Conservation (phyloP, 2,888 invertebrate genomes). For the Pyralis farinalis region DNA sequence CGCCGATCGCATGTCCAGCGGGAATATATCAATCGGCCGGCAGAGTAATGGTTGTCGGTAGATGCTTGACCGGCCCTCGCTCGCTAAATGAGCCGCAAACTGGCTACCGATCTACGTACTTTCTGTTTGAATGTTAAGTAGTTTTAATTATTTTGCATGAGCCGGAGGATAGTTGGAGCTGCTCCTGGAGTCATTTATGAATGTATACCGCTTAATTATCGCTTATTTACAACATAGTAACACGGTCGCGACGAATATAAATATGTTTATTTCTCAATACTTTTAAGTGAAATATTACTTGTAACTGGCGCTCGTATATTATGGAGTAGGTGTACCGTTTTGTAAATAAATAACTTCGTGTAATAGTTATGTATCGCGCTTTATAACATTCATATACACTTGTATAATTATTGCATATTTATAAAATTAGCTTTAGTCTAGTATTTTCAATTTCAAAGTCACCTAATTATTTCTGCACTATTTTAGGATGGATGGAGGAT, state of each 20-base stretch:
- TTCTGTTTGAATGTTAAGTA: conserved; percentile 76
- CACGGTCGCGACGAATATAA: conserved; percentile 43
- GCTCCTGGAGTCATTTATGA: conserved; percentile 59
- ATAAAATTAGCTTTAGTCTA: too few relatives aligned
- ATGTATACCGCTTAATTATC: conserved; percentile 29
- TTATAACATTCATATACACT: too few relatives aligned
- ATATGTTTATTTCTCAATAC: conserved; percentile 40
- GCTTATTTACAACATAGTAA: conserved; percentile 37
- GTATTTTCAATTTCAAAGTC: too few relatives aligned
- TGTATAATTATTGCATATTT: too few relatives aligned
- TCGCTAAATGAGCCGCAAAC: conserved; percentile 63
- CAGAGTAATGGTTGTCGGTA: conserved; percentile 64
- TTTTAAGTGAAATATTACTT: conserved; percentile 35
- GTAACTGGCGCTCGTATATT: conserved; percentile 27
- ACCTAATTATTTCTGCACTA: too few relatives aligned
- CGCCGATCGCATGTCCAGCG: conserved; percentile 73
- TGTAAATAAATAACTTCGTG: conserved; percentile 14
- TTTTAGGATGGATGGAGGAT: too few relatives aligned
- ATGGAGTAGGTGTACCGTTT: conserved; percentile 22
- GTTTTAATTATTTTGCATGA: conserved; percentile 75
- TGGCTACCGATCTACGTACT: conserved; percentile 56
- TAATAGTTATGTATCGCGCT: too few relatives aligned
- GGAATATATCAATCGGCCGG: conserved; percentile 70
- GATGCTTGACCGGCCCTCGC: conserved; percentile 40
- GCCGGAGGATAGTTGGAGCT: conserved; percentile 53